Conservation (phyloP, 2,797 vertebrate genomes). For the Rhynchonycteris naso region DNA sequence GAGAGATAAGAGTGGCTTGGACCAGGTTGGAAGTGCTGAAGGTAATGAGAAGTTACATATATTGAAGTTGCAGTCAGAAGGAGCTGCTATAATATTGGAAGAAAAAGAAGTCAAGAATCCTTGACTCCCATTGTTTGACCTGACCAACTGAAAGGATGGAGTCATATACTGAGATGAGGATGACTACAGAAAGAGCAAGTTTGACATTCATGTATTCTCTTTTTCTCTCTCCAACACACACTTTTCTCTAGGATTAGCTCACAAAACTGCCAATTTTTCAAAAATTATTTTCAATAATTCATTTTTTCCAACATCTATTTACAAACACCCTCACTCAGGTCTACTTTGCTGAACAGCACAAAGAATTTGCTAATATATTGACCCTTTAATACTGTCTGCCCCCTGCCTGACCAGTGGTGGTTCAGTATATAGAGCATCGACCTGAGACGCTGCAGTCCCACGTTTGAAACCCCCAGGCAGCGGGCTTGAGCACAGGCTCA, state of each 20-base stretch:
- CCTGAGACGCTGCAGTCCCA: no score
- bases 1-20: not conserved
- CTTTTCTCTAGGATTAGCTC: not conserved
- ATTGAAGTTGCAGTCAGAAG: not conserved
- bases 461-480: no score
- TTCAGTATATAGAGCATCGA: no score
- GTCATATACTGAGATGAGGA: not conserved
- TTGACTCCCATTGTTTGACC: not conserved
- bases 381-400: not conserved
- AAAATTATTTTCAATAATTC: not conserved
- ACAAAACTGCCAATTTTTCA: not conserved
- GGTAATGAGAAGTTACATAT: not conserved
- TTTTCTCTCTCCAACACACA: not conserved
- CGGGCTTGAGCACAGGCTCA: no score
- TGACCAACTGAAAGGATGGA: not conserved
- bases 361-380: conserved; percentile 18
- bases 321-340: not conserved
- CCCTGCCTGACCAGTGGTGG: not conserved
- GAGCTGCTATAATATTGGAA: not conserved
- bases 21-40: not conserved
- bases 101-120: conserved; percentile 43
- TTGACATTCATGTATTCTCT: not conserved
- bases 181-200: not conserved
- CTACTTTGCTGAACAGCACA: conserved; percentile 12
- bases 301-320: conserved; percentile 5